Evolutionary conservation across 2,113 vertebrate species (phyloP).

Genomic region (Anser cygnoides): DNA sequence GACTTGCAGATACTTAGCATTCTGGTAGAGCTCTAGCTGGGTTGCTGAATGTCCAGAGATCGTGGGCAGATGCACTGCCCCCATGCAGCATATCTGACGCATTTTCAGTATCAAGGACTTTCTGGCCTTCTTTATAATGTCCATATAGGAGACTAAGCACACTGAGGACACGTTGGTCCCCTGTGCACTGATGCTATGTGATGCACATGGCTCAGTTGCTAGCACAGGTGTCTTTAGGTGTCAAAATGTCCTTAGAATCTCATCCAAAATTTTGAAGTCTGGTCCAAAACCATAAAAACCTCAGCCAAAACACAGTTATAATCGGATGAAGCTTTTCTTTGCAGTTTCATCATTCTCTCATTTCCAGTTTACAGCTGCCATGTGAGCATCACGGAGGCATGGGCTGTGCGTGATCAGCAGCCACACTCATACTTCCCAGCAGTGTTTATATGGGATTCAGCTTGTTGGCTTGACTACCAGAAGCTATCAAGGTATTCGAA

Average conservation of each 20-base stretch:
- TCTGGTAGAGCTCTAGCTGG: not conserved
- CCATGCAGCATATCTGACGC: not conserved
- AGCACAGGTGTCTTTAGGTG: not conserved
- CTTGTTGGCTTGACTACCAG: conserved; percentile 27
- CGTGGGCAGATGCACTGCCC: not conserved
- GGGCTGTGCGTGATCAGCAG: not conserved
- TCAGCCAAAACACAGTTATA: not conserved
- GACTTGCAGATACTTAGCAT: not conserved
- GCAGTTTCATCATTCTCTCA: not conserved
- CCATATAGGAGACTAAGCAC: not conserved
- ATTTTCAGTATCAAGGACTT: not conserved
- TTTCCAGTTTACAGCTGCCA: conserved; percentile 30
- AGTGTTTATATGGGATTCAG: not conserved
- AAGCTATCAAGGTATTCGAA: conserved; percentile 28
- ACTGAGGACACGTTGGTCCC: not conserved
- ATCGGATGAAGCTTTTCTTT: not conserved
- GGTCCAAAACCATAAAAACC: conserved; percentile 18
- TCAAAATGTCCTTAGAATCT: conserved; percentile 17
- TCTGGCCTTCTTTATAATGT: not conserved
- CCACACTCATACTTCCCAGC: not conserved
- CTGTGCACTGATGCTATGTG: not conserved
- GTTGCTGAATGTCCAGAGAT: not conserved
- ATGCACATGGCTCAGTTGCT: not conserved
- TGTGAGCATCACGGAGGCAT: not conserved
- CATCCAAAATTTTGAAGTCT: conserved; percentile 30